Evolutionary conservation across 1,140 invertebrate species (phyloP).

Genomic region (Periplaneta americana): DNA sequence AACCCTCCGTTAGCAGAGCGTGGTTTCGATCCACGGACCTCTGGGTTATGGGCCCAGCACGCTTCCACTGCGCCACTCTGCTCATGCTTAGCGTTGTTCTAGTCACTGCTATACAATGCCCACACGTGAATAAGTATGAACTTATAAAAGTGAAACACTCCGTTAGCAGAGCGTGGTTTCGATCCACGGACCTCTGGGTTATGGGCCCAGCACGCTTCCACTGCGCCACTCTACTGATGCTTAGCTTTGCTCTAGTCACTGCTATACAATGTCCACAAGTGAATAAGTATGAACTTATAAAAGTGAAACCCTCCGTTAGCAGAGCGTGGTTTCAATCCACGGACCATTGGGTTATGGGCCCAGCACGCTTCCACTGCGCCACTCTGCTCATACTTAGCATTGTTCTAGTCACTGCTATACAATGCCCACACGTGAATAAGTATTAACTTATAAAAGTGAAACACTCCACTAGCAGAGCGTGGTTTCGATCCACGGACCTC

Average conservation of each 20-base stretch:
- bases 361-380: slow-evolving; percentile 89
- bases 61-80: slow-evolving; percentile 89
- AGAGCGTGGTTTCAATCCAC: slow-evolving; percentile 95
- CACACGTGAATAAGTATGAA: too few species aligned
- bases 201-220: slow-evolving; percentile 19
- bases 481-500: slow-evolving; percentile 95
- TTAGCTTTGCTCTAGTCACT: too few species aligned
- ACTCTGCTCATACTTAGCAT: too few species aligned
- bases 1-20: slow-evolving; percentile 89
- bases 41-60: slow-evolving; percentile 90
- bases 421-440: too few species aligned
- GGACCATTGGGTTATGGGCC: slow-evolving; percentile 92
- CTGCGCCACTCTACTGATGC: slow-evolving; percentile 15
- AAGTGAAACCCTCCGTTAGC: too few species aligned
- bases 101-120: too few species aligned
- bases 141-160: too few species aligned
- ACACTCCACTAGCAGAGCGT: slow-evolving; percentile 94
- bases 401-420: too few species aligned
- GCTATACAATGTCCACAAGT: too few species aligned
- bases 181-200: slow-evolving; percentile 17
- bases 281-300: too few species aligned
- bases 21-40: slow-evolving; percentile 96
- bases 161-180: slow-evolving; percentile 36
- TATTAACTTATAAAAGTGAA: too few species aligned
- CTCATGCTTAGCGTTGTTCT: too few species aligned